Conservation (phyloP, 2,888 invertebrate species). For the Deilephila elpenor region DNA sequence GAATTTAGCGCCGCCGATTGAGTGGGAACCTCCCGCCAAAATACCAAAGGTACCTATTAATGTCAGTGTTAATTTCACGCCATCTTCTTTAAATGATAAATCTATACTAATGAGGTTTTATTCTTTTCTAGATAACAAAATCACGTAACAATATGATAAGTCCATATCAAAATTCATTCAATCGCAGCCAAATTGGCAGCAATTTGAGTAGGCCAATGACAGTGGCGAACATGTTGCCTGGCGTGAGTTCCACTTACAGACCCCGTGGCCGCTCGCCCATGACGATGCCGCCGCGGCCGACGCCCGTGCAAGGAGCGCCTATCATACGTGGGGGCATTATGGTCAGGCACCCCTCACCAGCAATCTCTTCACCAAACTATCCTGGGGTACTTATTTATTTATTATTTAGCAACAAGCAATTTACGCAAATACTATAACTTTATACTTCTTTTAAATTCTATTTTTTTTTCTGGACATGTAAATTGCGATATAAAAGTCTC, state of each 20-base stretch:
- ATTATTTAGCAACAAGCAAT: background rate
- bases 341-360: constrained; percentile 84
- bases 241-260: constrained; percentile 50
- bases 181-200: constrained; percentile 70
- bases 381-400: constrained; percentile 52
- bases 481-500: too few relatives aligned
- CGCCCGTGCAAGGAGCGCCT: constrained; percentile 59
- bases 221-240: constrained; percentile 47
- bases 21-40: constrained; percentile 97
- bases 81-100: background rate
- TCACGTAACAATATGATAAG: constrained; percentile 67
- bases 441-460: too few relatives aligned
- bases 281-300: constrained; percentile 48
- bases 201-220: constrained; percentile 56
- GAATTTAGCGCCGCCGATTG: constrained; percentile 93
- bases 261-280: constrained; percentile 65
- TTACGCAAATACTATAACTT: too few relatives aligned
- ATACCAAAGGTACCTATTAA: constrained; percentile 88
- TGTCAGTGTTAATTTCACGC: constrained; percentile 1
- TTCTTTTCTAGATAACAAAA: constrained; percentile 59
- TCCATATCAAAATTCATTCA: constrained; percentile 64
- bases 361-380: constrained; percentile 84
- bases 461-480: too few relatives aligned
- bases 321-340: constrained; percentile 80
- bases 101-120: background rate